Evolutionary conservation across 2,797 vertebrate species (phyloP).

Genomic region (Enteromius viviparus): DNA sequence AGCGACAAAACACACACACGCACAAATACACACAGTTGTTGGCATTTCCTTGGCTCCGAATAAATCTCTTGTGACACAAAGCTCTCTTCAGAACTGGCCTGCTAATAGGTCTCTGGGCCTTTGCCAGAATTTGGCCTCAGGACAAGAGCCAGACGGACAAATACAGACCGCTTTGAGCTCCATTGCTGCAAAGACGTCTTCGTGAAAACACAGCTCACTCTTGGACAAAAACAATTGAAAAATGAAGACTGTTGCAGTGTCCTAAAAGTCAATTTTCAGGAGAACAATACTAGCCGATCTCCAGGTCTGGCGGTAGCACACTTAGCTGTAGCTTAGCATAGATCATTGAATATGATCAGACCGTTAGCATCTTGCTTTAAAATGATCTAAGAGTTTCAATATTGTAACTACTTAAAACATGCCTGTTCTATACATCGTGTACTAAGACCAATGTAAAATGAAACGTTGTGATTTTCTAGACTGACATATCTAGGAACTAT

Average conservation of each 20-base stretch:
- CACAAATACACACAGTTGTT: conserved; percentile 24
- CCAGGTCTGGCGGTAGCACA: no score
- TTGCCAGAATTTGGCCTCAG: conserved; percentile 34
- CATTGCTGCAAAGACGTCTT: neutral
- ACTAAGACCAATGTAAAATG: no score
- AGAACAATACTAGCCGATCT: neutral
- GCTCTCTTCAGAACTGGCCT: conserved; percentile 29
- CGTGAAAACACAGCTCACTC: neutral
- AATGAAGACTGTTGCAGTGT: neutral
- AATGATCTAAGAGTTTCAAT: no score
- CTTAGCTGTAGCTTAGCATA: no score
- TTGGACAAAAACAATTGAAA: neutral
- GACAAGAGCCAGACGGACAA: conserved; percentile 6
- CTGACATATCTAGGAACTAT: no score
- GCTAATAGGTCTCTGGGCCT: conserved; percentile 46
- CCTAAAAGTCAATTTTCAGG: neutral
- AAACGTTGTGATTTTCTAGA: no score
- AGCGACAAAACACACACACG: conserved; percentile 31
- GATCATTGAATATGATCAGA: no score
- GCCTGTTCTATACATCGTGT: no score
- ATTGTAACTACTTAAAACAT: no score
- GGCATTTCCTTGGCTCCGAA: conserved; percentile 36
- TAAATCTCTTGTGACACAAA: conserved; percentile 37
- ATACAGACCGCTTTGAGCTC: conserved; percentile 10
- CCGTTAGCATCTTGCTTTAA: no score